Conservation (phyloP, 64 coral and sea anemone genomes). For the Acropora tenuis region DNA sequence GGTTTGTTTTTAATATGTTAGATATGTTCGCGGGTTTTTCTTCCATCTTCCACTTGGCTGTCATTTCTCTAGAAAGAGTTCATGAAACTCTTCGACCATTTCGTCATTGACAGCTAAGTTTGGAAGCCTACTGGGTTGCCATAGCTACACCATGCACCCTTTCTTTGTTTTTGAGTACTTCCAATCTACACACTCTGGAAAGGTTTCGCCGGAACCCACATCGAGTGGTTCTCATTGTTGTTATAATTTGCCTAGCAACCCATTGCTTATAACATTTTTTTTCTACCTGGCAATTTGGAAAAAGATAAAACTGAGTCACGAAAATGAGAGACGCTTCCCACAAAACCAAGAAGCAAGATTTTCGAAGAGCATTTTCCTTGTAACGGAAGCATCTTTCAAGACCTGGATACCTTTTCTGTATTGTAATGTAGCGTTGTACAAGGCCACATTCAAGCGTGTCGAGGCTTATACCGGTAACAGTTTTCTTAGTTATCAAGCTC, state of each 20-base stretch:
- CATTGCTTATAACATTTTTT: constrained; percentile 7
- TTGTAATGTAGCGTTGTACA: neutral
- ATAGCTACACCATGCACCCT: neutral
- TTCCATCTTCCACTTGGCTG: constrained; percentile 43
- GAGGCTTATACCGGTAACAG: neutral
- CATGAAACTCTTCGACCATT: constrained; percentile 8
- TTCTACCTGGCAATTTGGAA: constrained; percentile 32
- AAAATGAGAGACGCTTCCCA: neutral
- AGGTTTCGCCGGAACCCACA: no score
- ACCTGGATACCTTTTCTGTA: constrained; percentile 46
- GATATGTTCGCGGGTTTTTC: constrained; percentile 41
- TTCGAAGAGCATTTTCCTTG: constrained; percentile 14
- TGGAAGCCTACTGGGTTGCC: constrained; percentile 25
- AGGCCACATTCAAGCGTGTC: neutral
- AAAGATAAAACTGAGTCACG: no score
- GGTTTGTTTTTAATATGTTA: neutral
- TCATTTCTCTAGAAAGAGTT: constrained; percentile 51
- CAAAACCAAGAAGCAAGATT: constrained; percentile 17
- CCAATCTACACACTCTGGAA: no score
- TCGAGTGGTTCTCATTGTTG: no score
- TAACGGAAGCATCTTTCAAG: constrained; percentile 29
- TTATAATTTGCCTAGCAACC: no score
- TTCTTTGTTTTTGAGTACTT: neutral
- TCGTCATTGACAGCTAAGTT: neutral
- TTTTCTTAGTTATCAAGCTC: constrained; percentile 12